These are phyloP conservation scores for Helicoverpa zea DNA, from an alignment of 1,140 invertebrate genomes.

Conservation along the genomic window DNA sequence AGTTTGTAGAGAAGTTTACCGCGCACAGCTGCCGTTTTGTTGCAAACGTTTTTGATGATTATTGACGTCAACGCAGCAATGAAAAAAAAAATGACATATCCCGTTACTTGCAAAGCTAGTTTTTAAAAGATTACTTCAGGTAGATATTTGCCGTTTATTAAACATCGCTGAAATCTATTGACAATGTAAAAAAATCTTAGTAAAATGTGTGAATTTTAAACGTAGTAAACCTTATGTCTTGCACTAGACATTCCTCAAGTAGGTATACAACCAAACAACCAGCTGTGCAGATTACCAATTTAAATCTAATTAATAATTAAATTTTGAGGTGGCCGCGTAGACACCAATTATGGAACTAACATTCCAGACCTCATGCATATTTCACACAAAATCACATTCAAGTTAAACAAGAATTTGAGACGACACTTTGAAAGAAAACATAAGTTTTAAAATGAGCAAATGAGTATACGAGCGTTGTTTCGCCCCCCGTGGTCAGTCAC, in stretches of 20 bases:
- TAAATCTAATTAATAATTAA: background rate
- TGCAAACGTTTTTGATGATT: conserved; percentile 46
- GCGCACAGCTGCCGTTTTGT: conserved; percentile 70
- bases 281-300: background rate
- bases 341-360: background rate
- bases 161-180: no score
- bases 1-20: conserved; percentile 60
- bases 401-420: conserved; percentile 38
- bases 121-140: background rate
- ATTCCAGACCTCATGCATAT: background rate
- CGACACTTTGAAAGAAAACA: conserved; percentile 47
- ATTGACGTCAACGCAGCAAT: conserved; percentile 48
- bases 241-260: no score
- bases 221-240: no score
- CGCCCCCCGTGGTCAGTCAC: conserved; percentile 62
- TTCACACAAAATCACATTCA: conserved; percentile 17
- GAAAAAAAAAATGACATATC: conserved; percentile 19
- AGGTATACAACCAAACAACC: no score
- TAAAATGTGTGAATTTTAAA: no score
- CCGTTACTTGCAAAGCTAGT: background rate
- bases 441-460: conserved; percentile 59
- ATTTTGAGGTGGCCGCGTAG: background rate
- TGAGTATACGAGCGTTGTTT: conserved; percentile 64
- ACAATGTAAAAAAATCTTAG: no score
- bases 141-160: no score